Evolutionary conservation across 1,140 invertebrate genomes (phyloP), one percentile per base, ranked within the genome.

Genomic region (Bombus waltoni): DNA sequence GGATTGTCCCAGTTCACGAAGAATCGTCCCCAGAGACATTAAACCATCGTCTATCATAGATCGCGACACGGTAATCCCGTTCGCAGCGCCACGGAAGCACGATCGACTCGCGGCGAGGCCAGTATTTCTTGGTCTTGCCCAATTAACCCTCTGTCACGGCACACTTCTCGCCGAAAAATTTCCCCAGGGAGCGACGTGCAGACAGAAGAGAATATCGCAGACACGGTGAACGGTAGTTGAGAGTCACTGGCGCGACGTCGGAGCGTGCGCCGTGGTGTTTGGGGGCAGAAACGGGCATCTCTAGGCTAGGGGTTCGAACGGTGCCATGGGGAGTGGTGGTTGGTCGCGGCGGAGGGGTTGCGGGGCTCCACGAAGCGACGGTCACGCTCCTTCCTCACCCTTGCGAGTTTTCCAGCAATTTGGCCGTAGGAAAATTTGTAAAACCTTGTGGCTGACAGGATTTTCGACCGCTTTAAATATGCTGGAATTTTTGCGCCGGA

Each of bases 241-340:
- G 86, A 88, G 68, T 53, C 89, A 68, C 80, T 83, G 88, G 18
- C 35, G 53, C 22, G 25, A 72, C 79, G 53, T 59, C 68, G 32
- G 89, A 83, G 89, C 86, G 75, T 89, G 88, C 89, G 89, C 88
- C 47, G 32, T 90, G 18, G 42, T 32, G 75, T 88, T 88, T 25
- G 86, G 65, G 77, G 79, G 87, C 62, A 78, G 88, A 81, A 87
- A 79, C 85, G 59, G 72, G 71, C 76, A 87, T 76, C 75, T 74
- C 88, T 81, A 66, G 78, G 79, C 78, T 81, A 65, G 59, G 84
- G 84, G 71, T 85, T 85, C 80, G 88, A 89, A 87, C 84, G 87
- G 88, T 77, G 65, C 77, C 88, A 78, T 78, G 57, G 59, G 73
- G 76, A 44, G 32, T 25, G 38, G 70, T 11, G 42, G 8, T n/a